Evolutionary conservation across 2,113 vertebrate species (phyloP), one percentile per base, ranked within the genome.

Genomic region (Myiopsitta monachus): DNA sequence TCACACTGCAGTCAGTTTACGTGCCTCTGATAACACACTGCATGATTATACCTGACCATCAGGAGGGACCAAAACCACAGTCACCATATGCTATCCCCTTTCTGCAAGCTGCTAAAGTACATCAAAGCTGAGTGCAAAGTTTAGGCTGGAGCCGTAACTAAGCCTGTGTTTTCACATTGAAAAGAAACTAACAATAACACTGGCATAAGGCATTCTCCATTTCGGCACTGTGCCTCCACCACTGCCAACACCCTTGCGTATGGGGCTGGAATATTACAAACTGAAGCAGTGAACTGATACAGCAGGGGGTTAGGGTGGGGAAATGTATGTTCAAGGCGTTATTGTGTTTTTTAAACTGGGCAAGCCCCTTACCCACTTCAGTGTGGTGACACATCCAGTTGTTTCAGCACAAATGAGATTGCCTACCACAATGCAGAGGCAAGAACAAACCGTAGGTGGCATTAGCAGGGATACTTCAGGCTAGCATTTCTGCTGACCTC

Each of bases 401-500:
- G 61, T 72, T 84, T 87, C 88, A 94, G 80, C 77, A 92, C 43
- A 76, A 75, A 72, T 0, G 3, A 67, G 86, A 82, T 41, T 17
- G 10, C 78, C 87, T 39, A n/a, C 81, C 81, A 94, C 87, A 92
- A 82, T 10, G 81, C 74, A 76, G 91, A 92, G 83, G 89, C 1
- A 6, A 92, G 89, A 95, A 84, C 81, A 94, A 92, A 91, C 89
- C 26, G 0, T 93, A 91, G 93, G 91, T 84, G 84, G 83, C 62
- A 57, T 66, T 82, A 92, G 87, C 81, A 54, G 59, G 44, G 66
- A 87, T 61, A 87, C 47, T 36, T 79, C 52, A 73, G 89, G 70
- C 74, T 72, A 85, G 69, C 6, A 4, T 94, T 97, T 94, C 93
- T 91, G 89, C 83, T 91, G 94, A 96, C 87, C 66, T 87, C 66